Conservation (phyloP, 1,140 invertebrate species). For the Drosophila melanogaster region DNA sequence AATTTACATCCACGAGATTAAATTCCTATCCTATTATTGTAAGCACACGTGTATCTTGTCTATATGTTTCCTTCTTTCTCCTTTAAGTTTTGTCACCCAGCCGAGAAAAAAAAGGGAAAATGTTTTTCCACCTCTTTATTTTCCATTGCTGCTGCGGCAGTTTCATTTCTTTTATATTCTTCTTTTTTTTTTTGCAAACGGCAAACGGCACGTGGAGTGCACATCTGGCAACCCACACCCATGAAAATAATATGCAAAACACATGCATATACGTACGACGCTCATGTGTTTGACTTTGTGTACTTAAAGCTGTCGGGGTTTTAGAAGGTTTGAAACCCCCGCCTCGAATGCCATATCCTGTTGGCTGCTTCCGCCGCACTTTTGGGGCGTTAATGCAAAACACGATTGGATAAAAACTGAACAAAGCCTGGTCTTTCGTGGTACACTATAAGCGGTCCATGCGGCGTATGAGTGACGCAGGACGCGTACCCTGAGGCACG, state of each 20-base stretch:
- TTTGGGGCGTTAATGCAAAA: slow-evolving; percentile 54
- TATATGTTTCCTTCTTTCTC: slow-evolving; percentile 15
- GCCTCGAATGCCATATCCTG: slow-evolving; percentile 68
- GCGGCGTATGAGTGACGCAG: slow-evolving; percentile 30
- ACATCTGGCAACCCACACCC: slow-evolving; percentile 62
- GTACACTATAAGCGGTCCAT: slow-evolving; percentile 1
- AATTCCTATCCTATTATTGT: slow-evolving; percentile 1
- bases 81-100: slow-evolving; percentile 64
- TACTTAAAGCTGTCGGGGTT: slow-evolving; percentile 70
- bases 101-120: slow-evolving; percentile 25
- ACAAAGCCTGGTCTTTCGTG: slow-evolving; percentile 18
- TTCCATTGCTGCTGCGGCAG: slow-evolving; percentile 51
- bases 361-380: slow-evolving; percentile 68
- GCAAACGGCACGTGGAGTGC: slow-evolving; percentile 70
- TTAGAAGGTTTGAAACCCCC: slow-evolving; percentile 19
- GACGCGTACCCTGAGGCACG: slow-evolving; percentile 10
- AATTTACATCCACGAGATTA: neutral
- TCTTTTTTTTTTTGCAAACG: slow-evolving; percentile 17
- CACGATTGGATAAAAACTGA: slow-evolving; percentile 50
- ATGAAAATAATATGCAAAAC: slow-evolving; percentile 49
- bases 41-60: slow-evolving; percentile 8
- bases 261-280: slow-evolving; percentile 8
- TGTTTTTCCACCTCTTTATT: slow-evolving; percentile 49
- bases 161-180: slow-evolving; percentile 18
- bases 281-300: slow-evolving; percentile 65